Base-by-base conservation (phyloP, 2,797 vertebrate species). In the Pangasius larnaudii region DNA sequence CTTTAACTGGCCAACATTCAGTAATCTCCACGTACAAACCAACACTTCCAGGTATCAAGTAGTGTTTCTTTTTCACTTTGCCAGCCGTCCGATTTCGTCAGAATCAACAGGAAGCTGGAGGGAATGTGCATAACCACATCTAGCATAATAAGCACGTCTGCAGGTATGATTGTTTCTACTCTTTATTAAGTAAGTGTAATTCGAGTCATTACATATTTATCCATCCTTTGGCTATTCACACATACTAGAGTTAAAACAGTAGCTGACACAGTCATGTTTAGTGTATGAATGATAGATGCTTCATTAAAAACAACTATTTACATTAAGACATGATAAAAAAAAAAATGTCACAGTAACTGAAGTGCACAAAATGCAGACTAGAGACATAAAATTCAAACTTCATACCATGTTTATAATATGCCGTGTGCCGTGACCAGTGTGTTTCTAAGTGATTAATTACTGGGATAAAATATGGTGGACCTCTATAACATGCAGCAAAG, bases 261-360 rank as follows among this genome's bases (percentile, higher is more conserved):
- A 97, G 96, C 96, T 96, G 95, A 96, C 96, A 95, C 95, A 92
- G 93, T 95, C 94, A 94, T 93, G 95, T 95, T 96, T 95, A 96
- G 94, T 95, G 94, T 95, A 94, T 87, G 93, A 92, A 93, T 89
- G 93, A 93, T 93, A 94, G 93, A 95, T 91, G 93, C 92, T 94
- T 91, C 91, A 89, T 96, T 96, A 95, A 96, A 96, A 96, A 95
- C 93, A 91, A 91, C 90, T 96, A 97, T 97, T 96, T 97, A 97
- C 96, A 97, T 89, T 95, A 95, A 96, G 95, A 95, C 94, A 92
- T 94, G 91, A 92, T 93, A n/a, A 22, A 49, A 77, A 59, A 39
- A 39, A 22, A 80, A 94, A 92, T 91, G 95, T 96, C 95, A 96
- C 95, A 96, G 95, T 96, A 96, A 96, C 93, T 94, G 96, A 95